Base-by-base conservation (phyloP, 2,113 vertebrate genomes). In the Upupa epops region DNA sequence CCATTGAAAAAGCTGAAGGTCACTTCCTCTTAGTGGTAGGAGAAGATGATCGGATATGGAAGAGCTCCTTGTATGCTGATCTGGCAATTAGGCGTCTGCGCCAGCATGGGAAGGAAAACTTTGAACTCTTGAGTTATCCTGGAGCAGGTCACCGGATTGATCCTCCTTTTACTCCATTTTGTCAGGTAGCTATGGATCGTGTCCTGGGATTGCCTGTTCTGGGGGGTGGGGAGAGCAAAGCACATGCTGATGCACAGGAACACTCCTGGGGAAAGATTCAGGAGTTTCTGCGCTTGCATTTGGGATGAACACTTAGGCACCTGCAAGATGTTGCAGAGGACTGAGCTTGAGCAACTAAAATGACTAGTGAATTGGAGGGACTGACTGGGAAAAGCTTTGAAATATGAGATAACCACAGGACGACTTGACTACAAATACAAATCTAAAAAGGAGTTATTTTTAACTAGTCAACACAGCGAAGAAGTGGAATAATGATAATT, bases 191-290 rank as follows among this genome's bases (percentile, higher is more conserved):
- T 56, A 16, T 97, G 65, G 94, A 98, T 87, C 95, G 94, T 51
- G 89, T 97, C 54, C 81, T 97, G 54, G 92, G 96, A 12, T 90
- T 97, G 61, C 97, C 97, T 69, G 75, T 97, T 87, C 49, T 95
- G 7, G 93, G 92, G 24, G 96, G 97, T 29, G 96, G 97, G 58
- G 83, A 97, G 69, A 91, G 90, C 45, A 95, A 88, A 96, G 95
- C 96, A 58, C 97, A 98, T 31, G 96, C 95, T 34, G 34, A 90
- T 8, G 97, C 96, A 40, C 97, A 98, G 92, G 96, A 94, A 68
- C 94, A 97, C 68, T 97, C 97, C 82, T 98, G 97, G 97, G 45
- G 91, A 77, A 97, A 97, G 87, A 98, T 97, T 87, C 97, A 80
- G 66, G 95, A 98, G 55, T 97, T 98, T 94, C 84, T 98, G 85